Base-by-base conservation (phyloP, 2,888 invertebrate species). In the Elegia similella region DNA sequence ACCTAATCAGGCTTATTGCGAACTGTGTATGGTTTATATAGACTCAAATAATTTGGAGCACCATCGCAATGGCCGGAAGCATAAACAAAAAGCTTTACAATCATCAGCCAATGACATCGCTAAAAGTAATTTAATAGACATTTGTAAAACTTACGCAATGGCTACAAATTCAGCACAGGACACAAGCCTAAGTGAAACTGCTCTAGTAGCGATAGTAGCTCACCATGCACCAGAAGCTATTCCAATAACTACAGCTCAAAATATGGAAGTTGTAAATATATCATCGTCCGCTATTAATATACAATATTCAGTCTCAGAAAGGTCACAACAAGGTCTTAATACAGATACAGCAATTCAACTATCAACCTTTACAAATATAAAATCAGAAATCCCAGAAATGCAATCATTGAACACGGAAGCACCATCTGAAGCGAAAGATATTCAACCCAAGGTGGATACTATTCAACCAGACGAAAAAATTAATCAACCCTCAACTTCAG, bases 11-110 rank as follows among this genome's bases (percentile, higher is more conserved):
- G 0, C 59, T 57, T 7, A 32, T 65, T 42, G 52, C 29, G 29
- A 42, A 23, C 7, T 6, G 10, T 53, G 53, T 53, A n/a, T 1
- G 6, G 10, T 53, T 42, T 42, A 53, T 23, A 13, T 53, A 7
- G 42, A 53, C 69, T 70, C 7, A 47, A 59, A 58, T 29, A 52
- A 55, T 48, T 55, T 61, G 0, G 8, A 61, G 8, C 54, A 17
- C 32, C 52, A 46, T 6, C 15, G 55, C 0, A 47, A 59, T 16
- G 59, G 57, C 7, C 60, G 60, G 12, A 60, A 55, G 48, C 59
- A 60, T 15, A 62, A 32, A 15, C 10, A 32, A 15, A 48, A 48
- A 5, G 13, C 13, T 6, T 29, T 6, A 38, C 38, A n/a, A 38
- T 12, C 38, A 8, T 1, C 29, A n/a, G 13, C 30, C 1, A 32